These are phyloP conservation scores for Zonitis immaculata DNA, from an alignment of 2,888 invertebrate species.

Conservation along the genomic window DNA sequence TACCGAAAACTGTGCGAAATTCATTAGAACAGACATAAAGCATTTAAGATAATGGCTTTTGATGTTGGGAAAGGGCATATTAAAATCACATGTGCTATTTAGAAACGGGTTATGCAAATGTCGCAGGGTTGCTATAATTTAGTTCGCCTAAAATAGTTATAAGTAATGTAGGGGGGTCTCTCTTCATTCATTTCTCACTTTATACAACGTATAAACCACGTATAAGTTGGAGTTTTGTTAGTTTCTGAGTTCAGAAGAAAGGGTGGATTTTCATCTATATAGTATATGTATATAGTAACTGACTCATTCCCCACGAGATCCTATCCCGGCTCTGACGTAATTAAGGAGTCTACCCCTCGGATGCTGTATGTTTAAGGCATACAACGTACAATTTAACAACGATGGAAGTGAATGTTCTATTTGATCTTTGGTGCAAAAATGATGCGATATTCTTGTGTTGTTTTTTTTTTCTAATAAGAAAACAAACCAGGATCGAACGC, in stretches of 20 bases:
- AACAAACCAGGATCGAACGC: too few relatives aligned
- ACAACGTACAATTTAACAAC: neutral
- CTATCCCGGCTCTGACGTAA: slow-evolving; percentile 7
- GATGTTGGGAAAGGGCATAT: slow-evolving; percentile 30
- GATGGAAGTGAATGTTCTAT: neutral
- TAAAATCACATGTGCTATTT: slow-evolving; percentile 29
- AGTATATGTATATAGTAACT: neutral
- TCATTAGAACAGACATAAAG: slow-evolving; percentile 30
- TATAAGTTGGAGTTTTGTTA: neutral
- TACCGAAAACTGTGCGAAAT: slow-evolving; percentile 19
- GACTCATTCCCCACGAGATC: slow-evolving; percentile 11
- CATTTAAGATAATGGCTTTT: slow-evolving; percentile 33
- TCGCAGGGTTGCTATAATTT: slow-evolving; percentile 11
- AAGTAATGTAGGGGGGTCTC: neutral
- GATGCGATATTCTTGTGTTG: too few relatives aligned
- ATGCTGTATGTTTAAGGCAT: neutral
- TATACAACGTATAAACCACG: neutral
- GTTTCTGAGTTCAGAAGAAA: slow-evolving; percentile 11
- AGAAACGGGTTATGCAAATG: slow-evolving; percentile 27
- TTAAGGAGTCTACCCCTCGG: slow-evolving; percentile 10
- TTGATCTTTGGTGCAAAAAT: slow-evolving; percentile 3
- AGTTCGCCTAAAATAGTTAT: neutral
- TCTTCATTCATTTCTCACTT: neutral
- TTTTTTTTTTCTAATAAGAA: too few relatives aligned
- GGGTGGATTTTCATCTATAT: slow-evolving; percentile 15